These are phyloP conservation scores for Petrocephalus microphthalmus DNA, from an alignment of 2,113 vertebrate genomes.

Conservation along the genomic window DNA sequence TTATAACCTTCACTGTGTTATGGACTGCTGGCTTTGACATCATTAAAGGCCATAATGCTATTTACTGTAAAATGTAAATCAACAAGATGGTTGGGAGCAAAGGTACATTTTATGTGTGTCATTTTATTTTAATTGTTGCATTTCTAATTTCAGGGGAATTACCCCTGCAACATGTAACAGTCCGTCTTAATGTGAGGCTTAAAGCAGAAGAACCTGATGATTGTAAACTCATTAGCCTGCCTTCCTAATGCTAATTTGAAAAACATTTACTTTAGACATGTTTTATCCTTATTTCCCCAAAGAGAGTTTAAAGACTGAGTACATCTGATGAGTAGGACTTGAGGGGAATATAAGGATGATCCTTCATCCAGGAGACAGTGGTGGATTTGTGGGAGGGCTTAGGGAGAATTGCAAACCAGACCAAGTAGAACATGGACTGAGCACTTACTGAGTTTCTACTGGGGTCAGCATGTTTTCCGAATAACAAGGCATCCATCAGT, in stretches of 20 bases:
- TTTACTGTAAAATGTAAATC: neutral
- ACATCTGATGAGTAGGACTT: constrained; percentile 5
- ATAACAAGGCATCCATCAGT: neutral
- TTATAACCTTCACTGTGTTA: neutral
- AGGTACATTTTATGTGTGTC: neutral
- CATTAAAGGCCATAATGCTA: neutral
- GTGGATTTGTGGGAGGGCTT: neutral
- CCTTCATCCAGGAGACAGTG: neutral
- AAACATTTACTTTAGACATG: constrained; percentile 12
- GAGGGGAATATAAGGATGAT: neutral
- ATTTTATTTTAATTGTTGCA: neutral
- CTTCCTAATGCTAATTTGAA: constrained; percentile 12
- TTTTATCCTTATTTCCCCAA: constrained; percentile 9
- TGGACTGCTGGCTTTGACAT: neutral
- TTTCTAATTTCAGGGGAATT: neutral
- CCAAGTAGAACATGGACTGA: neutral
- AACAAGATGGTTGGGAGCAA: neutral
- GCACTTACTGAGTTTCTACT: neutral
- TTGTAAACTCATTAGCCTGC: constrained; percentile 24
- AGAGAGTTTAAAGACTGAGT: neutral
- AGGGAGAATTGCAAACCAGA: neutral
- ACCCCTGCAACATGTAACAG: neutral
- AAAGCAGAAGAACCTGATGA: neutral
- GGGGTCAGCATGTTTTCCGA: neutral
- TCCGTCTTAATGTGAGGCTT: constrained; percentile 17